These are phyloP conservation scores for Sesia apiformis DNA, from an alignment of 2,888 invertebrate species.

Conservation along the genomic window DNA sequence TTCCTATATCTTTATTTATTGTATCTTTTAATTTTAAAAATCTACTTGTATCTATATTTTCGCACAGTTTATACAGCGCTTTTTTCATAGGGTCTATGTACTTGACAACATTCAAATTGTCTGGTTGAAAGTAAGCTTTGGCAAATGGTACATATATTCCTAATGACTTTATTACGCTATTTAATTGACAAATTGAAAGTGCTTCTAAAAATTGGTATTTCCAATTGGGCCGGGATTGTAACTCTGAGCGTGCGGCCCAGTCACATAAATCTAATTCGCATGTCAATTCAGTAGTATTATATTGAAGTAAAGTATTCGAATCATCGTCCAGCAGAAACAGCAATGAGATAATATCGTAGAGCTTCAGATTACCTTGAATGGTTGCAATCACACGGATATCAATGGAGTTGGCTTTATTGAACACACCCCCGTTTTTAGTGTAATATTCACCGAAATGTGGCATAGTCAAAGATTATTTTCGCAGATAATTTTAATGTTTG, in stretches of 20 bases:
- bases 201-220: background rate
- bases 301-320: background rate
- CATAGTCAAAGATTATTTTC: no score
- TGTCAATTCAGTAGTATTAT: background rate
- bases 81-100: background rate
- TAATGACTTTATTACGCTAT: background rate
- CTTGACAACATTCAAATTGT: background rate
- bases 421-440: no score
- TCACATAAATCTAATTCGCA: background rate
- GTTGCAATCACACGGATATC: no score
- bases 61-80: background rate
- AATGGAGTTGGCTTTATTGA: no score
- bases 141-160: background rate
- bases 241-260: background rate
- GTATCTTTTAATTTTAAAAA: background rate
- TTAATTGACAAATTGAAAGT: background rate
- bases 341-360: background rate
- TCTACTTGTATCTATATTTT: background rate
- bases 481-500: no score
- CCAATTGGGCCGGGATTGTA: background rate
- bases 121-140: background rate
- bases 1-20: background rate
- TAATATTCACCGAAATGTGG: no score
- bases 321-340: background rate
- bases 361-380: background rate